Conservation (phyloP, 2,888 invertebrate species). For the Ochropacha duplaris region DNA sequence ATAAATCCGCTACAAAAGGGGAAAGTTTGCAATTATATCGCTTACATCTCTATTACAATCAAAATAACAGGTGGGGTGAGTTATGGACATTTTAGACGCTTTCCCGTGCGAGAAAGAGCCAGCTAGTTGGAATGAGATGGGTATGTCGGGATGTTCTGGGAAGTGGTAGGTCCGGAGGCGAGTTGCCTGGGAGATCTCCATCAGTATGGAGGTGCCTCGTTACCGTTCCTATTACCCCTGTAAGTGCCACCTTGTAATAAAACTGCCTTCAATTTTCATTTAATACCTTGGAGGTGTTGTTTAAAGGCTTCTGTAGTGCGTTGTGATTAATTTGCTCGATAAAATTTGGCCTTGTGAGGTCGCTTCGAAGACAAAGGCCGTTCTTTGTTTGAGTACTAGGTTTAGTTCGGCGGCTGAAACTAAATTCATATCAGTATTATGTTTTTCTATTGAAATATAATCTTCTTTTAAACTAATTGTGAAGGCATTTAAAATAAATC, state of each 20-base stretch:
- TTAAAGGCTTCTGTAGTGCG: not conserved
- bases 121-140: constrained; percentile 31
- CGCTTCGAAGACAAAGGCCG: not conserved
- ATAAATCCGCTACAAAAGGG: constrained; percentile 31
- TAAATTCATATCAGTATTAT: not conserved
- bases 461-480: no score
- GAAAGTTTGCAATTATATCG: constrained; percentile 57
- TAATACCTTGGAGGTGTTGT: not conserved
- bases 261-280: not conserved
- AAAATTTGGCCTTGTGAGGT: not conserved
- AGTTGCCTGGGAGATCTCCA: constrained; percentile 79
- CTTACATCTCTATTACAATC: constrained; percentile 50
- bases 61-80: constrained; percentile 55
- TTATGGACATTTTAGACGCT: constrained; percentile 35
- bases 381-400: constrained; percentile 16
- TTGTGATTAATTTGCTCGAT: not conserved
- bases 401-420: not conserved
- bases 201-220: constrained; percentile 80
- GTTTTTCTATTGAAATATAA: not conserved
- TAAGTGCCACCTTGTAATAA: constrained; percentile 53
- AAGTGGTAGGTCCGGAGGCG: constrained; percentile 43
- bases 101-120: constrained; percentile 35
- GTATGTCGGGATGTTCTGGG: constrained; percentile 42
- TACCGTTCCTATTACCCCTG: constrained; percentile 78
- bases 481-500: not conserved